Percentiles rank a stretch among this genome's conserved stretches.
These are phyloP conservation scores for Syrrhaptes paradoxus DNA, from an alignment of 2,113 vertebrate species.

Conservation along the genomic window DNA sequence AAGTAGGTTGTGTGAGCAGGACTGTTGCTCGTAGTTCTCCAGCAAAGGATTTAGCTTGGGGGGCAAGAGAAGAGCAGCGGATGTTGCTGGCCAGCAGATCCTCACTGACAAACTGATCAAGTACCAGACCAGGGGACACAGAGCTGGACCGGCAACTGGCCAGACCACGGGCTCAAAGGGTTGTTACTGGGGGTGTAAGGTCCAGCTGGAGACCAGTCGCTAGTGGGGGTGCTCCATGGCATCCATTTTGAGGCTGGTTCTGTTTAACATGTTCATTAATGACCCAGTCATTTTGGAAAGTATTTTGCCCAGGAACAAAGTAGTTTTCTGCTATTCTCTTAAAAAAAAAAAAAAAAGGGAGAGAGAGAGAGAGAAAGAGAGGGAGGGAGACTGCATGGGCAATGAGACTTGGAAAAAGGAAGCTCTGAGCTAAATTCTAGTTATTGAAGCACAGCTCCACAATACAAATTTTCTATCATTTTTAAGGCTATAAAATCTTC, in stretches of 20 bases:
- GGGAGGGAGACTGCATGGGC: neutral
- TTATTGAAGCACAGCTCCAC: neutral
- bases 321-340: neutral
- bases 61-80: neutral
- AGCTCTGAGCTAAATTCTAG: neutral
- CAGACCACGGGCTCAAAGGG: neutral
- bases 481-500: neutral
- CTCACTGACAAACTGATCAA: neutral
- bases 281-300: neutral
- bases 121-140: neutral
- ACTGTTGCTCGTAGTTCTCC: neutral
- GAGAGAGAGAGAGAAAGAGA: too few relatives aligned
- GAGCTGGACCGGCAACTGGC: neutral
- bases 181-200: neutral
- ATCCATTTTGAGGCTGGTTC: neutral
- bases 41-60: neutral
- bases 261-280: neutral
- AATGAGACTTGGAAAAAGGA: neutral
- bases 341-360: too few relatives aligned
- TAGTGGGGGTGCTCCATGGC: neutral
- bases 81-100: neutral
- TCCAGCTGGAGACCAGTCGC: neutral
- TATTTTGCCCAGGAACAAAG: neutral
- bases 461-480: neutral
- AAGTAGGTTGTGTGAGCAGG: neutral